Evolutionary conservation across 2,797 vertebrate species (phyloP), one percentile per base, ranked within the genome.

Genomic region (Uromys caudimaculatus): DNA sequence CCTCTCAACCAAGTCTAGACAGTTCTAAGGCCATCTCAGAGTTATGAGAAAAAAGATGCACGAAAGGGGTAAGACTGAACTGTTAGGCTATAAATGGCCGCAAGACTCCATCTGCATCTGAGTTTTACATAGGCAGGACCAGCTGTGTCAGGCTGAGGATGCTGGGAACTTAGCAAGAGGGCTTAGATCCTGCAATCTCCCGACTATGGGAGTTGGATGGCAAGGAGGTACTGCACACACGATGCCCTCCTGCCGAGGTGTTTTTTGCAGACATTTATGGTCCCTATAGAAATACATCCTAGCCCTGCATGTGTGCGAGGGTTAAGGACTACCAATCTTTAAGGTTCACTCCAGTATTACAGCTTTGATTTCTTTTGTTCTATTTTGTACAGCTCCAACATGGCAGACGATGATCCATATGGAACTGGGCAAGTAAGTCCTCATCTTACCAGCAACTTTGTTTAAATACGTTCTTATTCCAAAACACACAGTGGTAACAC

Each of bases 401-500:
- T 99, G 98, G 98, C 98, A 67, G 98, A 98, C 97, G 98, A 99
- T 50, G 98, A 98, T 96, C 88, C 98, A 1, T 99, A 98, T 84
- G 98, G 97, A 97, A 95, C 97, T n/a, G 98, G 98, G 88, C 98
- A 98, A 73, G 98, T 99, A 98, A 98, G 98, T 98, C 50, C 35
- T 50, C 1, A 67, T 73, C 84, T 90, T 64, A 35, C 60, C 44
- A 35, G 38, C 41, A 44, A 19, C 83, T 87, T 87, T 90, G n/a
- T 75, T 78, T 67, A 89, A 89, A 35, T 81, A 27, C 54, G 7
- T 75, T 92, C 50, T 11, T 76, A 54, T 82, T 89, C 85, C 50
- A 89, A 85, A 47, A 93, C 54, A 62, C 32, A 47, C 7, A 93
- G 27, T 73, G n/a, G 38, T 41, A 82, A 6, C 32, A 60, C 67